Percentiles rank a stretch among this genome's conserved stretches.
Evolutionary conservation across 2,797 vertebrate genomes (phyloP).

Genomic region (Mastacembelus armatus): DNA sequence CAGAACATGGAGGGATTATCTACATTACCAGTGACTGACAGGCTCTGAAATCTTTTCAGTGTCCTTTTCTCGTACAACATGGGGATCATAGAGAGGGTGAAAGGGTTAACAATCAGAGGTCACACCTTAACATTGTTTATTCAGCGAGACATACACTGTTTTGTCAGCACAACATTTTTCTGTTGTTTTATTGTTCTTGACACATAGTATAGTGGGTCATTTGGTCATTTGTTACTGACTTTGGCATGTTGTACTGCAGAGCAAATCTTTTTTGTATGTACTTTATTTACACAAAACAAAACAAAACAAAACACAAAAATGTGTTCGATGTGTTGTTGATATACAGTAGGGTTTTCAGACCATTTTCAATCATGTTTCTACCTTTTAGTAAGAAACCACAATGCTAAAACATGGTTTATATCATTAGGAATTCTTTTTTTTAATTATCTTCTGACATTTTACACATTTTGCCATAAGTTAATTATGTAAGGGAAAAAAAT

Average conservation of each 20-base stretch:
- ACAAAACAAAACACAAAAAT: too few species aligned
- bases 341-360: too few species aligned
- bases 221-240: slow-evolving; percentile 15
- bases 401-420: too few species aligned
- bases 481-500: too few species aligned
- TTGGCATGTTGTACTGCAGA: neutral
- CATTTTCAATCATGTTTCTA: too few species aligned
- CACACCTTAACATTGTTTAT: slow-evolving; percentile 51
- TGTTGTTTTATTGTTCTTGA: slow-evolving; percentile 2
- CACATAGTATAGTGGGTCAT: neutral
- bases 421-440: too few species aligned
- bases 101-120: slow-evolving; percentile 65
- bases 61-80: slow-evolving; percentile 39
- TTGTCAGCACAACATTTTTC: slow-evolving; percentile 44
- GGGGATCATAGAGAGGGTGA: slow-evolving; percentile 39
- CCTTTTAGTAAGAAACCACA: too few species aligned
- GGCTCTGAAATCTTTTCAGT: slow-evolving; percentile 55
- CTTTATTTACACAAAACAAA: too few species aligned
- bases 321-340: too few species aligned
- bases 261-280: slow-evolving; percentile 3
- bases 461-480: too few species aligned
- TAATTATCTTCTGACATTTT: too few species aligned
- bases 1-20: slow-evolving; percentile 61
- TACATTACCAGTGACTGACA: slow-evolving; percentile 44
- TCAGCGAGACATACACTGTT: slow-evolving; percentile 18